Base-by-base conservation (phyloP, 1,140 invertebrate species). In the Phenacoccus solenopsis region DNA sequence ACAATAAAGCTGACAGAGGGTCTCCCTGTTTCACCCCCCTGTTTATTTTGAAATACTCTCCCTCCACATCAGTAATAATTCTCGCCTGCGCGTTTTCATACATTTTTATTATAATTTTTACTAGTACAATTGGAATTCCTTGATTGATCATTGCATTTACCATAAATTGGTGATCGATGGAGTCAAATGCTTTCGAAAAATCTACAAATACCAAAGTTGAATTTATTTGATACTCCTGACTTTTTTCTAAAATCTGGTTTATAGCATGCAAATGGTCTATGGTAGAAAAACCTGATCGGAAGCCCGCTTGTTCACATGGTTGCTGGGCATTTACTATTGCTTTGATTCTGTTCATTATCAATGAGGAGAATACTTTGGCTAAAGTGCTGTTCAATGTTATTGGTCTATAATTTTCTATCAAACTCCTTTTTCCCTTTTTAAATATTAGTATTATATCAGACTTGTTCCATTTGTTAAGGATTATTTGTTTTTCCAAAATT, bases 301-400 rank as follows among this genome's bases (percentile, higher is more conserved):
- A 79, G 5, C 76, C 76, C 1, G 76, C 77, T 72, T 77, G 77
- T 72, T 78, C 76, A 4, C 73, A 73, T 10, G 77, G 74, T 73
- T 78, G 77, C 49, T 73, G 49, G 25, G 28, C 20, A 56, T 78
- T 75, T 1, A 77, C 57, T 71, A 74, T 69, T 69, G 73, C 21
- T 73, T 72, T 68, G 75, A 70, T 25, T 74, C 76, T 20, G 71
- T 73, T 24, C 73, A 71, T 30, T 75, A 78, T n/a, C 35, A 72
- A 59, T 67, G 35, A 64, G 1, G 67, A 69, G 13, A 74, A 73
- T 1, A 77, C 59, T 73, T 78, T 77, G 28, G 77, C 76, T 0
- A 77, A 12, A 21, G 71, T 72, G 28, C 74, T 68, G 71, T 76
- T 71, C 0, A 76, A 73, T 38, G 74, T 77, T 68, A 78, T 76